Evolutionary conservation across 2,888 invertebrate species (phyloP).

Genomic region (Tenthredo mesomela): DNA sequence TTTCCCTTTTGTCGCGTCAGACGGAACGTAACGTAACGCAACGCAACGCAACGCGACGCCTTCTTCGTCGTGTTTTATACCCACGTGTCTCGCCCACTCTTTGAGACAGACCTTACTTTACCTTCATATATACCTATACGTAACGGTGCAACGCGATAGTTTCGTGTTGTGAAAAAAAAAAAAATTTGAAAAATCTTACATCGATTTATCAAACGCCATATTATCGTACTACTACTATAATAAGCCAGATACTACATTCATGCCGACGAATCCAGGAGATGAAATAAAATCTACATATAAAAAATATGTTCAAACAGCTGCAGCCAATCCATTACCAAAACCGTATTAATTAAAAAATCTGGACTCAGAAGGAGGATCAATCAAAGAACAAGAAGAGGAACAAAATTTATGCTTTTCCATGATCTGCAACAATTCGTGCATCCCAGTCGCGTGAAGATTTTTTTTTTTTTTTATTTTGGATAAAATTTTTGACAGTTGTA

Average conservation of each 20-base stretch:
- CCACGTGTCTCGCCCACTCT: constrained; percentile 48
- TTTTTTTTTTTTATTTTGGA: not conserved
- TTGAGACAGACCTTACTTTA: not conserved
- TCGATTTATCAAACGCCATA: constrained; percentile 17
- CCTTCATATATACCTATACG: not conserved
- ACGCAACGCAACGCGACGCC: constrained; percentile 14
- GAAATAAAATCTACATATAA: not conserved
- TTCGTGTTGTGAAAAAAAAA: not conserved
- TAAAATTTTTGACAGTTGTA: not conserved
- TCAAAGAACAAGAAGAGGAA: not conserved
- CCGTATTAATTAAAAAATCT: not conserved
- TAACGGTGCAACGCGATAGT: constrained; percentile 16
- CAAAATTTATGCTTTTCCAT: not conserved
- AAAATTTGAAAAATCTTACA: constrained; percentile 1
- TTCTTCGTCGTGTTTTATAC: constrained; percentile 45
- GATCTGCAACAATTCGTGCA: not conserved
- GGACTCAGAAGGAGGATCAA: not conserved
- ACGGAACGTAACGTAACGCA: not conserved
- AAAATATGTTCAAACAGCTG: not conserved
- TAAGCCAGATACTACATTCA: not conserved
- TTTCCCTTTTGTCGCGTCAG: constrained; percentile 38
- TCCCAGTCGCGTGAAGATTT: too few species aligned
- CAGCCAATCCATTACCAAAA: not conserved
- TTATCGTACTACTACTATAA: too few species aligned
- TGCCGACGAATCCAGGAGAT: not conserved